phyloP scores from a whole-genome alignment of 2,888 invertebrate genomes.

The Apeira syringaria region DNA sequence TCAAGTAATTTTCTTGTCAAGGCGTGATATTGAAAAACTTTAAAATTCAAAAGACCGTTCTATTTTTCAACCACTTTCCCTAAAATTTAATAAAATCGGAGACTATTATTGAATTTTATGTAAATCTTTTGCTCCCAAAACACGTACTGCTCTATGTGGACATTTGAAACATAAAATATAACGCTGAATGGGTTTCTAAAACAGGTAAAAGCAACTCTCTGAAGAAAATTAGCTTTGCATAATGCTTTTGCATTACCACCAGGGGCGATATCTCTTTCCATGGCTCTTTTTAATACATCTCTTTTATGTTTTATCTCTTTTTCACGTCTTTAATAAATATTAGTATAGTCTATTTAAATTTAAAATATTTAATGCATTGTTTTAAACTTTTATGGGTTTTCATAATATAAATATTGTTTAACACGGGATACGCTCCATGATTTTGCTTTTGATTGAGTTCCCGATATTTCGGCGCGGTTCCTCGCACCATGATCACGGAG shows the following conservation, averaged over 20 bases:
- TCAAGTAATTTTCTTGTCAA: slow-evolving; percentile 12
- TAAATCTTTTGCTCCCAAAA: slow-evolving; percentile 10
- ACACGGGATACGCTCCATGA: too few relatives aligned
- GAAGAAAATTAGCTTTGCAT: slow-evolving; percentile 25
- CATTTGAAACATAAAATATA: slow-evolving; percentile 12
- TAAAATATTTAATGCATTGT: too few relatives aligned
- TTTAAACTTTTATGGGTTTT: too few relatives aligned
- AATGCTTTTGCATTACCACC: slow-evolving; percentile 14
- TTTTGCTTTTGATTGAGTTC: too few relatives aligned
- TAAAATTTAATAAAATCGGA: slow-evolving; percentile 2
- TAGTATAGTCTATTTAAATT: too few relatives aligned
- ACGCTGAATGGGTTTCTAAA: slow-evolving; percentile 17
- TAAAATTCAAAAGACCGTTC: slow-evolving; percentile 8
- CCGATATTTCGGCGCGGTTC: too few relatives aligned
- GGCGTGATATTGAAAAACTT: slow-evolving; percentile 13
- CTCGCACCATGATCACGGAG: too few relatives aligned
- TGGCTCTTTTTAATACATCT: not conserved
- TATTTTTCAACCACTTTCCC: not conserved
- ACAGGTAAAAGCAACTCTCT: slow-evolving; percentile 14
- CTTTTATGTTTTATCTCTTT: not conserved
- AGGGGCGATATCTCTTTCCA: slow-evolving; percentile 3
- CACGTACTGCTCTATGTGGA: slow-evolving; percentile 7
- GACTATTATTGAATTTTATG: slow-evolving; percentile 4
- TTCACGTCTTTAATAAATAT: not conserved
- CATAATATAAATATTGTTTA: too few relatives aligned